Conservation (phyloP, 2,113 vertebrate species). For the Aspiorhynchus laticeps region DNA sequence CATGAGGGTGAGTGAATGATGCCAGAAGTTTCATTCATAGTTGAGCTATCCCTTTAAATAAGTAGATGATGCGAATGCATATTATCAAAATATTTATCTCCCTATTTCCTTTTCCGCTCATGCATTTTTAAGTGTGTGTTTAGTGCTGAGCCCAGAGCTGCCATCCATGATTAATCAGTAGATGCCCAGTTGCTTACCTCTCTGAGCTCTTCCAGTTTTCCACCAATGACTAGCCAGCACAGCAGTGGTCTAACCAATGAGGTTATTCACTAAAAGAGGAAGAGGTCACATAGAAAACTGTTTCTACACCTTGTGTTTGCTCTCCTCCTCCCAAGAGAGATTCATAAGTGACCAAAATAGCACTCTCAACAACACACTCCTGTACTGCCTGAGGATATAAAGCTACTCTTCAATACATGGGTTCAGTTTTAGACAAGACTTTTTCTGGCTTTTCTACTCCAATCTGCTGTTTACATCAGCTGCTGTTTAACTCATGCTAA, state of each 20-base stretch:
- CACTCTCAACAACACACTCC: conserved; percentile 5
- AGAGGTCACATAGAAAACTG: conserved; percentile 27
- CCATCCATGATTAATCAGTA: conserved; percentile 71
- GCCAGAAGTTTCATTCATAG: background rate
- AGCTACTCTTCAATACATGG: conserved; percentile 51
- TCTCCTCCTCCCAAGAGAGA: conserved; percentile 15
- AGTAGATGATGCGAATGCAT: conserved; percentile 33
- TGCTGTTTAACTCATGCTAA: background rate
- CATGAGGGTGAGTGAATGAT: background rate
- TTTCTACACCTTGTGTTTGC: conserved; percentile 16
- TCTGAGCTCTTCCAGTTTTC: conserved; percentile 39
- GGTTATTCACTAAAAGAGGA: conserved; percentile 17
- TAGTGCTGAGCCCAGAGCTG: conserved; percentile 58
- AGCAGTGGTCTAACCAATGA: conserved; percentile 28
- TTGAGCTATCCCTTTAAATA: background rate
- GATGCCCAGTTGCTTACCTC: conserved; percentile 67
- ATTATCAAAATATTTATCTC: conserved; percentile 49
- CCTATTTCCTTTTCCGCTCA: conserved; percentile 50
- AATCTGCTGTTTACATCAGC: background rate
- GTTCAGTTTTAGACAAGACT: background rate
- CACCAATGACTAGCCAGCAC: conserved; percentile 61
- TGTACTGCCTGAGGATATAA: conserved; percentile 46
- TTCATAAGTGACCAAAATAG: conserved; percentile 51
- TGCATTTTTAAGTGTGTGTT: conserved; percentile 72
- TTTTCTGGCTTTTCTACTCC: background rate